A percentile compares a stretch with the other conserved stretches of the same genome.
phyloP scores from a whole-genome alignment of 2,888 invertebrate species.

The Arctia plantaginis region DNA sequence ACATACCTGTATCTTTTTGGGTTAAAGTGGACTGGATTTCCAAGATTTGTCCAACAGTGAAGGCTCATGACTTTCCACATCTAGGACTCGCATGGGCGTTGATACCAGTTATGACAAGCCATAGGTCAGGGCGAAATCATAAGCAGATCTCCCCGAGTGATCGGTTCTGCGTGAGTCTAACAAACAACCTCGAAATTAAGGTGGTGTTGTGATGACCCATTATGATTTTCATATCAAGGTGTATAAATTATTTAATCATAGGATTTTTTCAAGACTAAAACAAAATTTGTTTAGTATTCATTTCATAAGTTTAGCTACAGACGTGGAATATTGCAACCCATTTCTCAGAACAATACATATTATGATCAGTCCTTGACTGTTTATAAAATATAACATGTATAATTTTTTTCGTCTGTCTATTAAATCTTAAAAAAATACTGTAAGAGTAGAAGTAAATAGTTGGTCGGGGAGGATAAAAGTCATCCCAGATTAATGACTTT shows the following conservation, averaged over 20 bases:
- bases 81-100: no score
- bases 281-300: not conserved
- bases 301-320: not conserved
- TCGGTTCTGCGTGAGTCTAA: no score
- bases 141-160: no score
- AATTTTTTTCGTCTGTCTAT: not conserved
- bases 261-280: not conserved
- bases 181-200: not conserved
- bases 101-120: no score
- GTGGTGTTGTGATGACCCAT: not conserved
- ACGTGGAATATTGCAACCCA: not conserved
- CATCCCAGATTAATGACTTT: constrained; percentile 22
- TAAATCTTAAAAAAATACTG: constrained; percentile 16
- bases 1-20: no score
- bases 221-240: not conserved
- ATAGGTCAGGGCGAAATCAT: no score
- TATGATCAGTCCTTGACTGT: not conserved
- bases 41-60: no score
- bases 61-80: no score
- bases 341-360: not conserved
- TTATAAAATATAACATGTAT: not conserved
- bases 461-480: constrained; percentile 9
- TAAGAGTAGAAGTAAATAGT: constrained; percentile 14
- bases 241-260: not conserved
- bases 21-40: no score